These are phyloP conservation scores for Engraulis encrasicolus DNA, from an alignment of 2,113 vertebrate genomes.

Conservation along the genomic window DNA sequence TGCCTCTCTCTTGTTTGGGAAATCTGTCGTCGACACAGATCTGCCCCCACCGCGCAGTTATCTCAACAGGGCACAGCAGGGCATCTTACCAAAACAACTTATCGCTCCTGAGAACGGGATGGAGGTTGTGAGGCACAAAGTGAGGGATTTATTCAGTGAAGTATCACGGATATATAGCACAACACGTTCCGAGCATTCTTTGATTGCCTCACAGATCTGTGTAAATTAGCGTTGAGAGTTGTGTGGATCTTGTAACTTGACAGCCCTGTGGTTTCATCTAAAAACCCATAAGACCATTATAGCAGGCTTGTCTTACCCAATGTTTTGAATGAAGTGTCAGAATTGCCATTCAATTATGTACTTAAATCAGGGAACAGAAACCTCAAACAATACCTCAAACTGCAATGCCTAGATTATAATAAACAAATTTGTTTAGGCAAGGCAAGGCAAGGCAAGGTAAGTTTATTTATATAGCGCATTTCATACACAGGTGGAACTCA, in stretches of 20 bases:
- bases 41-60: constrained; percentile 24
- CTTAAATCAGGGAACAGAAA: background rate
- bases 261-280: too few relatives aligned
- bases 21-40: constrained; percentile 31
- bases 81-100: constrained; percentile 23
- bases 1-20: background rate
- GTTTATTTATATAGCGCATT: too few relatives aligned
- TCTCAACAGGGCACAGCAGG: background rate
- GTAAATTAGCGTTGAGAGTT: too few relatives aligned
- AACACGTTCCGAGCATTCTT: background rate
- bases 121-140: background rate
- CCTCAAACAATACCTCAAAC: background rate
- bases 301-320: too few relatives aligned
- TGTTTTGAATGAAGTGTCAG: too few relatives aligned
- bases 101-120: constrained; percentile 28
- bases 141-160: background rate
- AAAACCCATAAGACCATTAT: too few relatives aligned
- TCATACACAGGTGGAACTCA: too few relatives aligned
- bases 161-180: background rate
- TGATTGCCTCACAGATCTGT: too few relatives aligned
- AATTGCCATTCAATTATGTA: too few relatives aligned
- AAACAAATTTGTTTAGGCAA: background rate
- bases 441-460: background rate
- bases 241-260: too few relatives aligned
- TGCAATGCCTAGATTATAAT: background rate